Evolutionary conservation across 2,113 vertebrate genomes (phyloP).

Genomic region (Hydropotes inermis): DNA sequence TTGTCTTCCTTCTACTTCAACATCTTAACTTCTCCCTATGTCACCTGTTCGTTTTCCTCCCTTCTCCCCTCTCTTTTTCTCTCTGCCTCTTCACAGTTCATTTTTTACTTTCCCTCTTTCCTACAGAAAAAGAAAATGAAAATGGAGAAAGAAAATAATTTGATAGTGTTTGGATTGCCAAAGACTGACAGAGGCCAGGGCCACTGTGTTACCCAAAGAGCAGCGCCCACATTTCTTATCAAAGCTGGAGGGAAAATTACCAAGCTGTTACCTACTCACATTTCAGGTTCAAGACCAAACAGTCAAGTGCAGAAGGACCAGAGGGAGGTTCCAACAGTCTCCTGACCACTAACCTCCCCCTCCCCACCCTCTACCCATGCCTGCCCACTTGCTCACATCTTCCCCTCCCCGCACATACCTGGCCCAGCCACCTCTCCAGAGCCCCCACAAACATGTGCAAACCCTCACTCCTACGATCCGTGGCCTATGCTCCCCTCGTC

Average conservation of each 20-base stretch:
- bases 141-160: neutral
- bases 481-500: neutral
- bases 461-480: neutral
- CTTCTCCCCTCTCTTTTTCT: neutral
- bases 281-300: neutral
- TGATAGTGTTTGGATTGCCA: neutral
- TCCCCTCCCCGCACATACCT: rapidly evolving
- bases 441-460: neutral
- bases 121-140: neutral
- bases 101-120: neutral
- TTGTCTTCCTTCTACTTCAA: constrained; percentile 27
- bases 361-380: too few species aligned
- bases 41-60: neutral
- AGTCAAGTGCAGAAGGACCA: neutral
- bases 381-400: too few species aligned
- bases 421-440: neutral
- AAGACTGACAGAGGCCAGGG: neutral
- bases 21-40: neutral
- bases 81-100: neutral
- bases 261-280: neutral
- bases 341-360: too few species aligned
- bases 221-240: neutral
- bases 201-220: neutral
- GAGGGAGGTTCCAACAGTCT: neutral
- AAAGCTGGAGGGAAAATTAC: neutral